Conservation (phyloP, 2,888 invertebrate species). For the Caenorhabditis uteleia region DNA sequence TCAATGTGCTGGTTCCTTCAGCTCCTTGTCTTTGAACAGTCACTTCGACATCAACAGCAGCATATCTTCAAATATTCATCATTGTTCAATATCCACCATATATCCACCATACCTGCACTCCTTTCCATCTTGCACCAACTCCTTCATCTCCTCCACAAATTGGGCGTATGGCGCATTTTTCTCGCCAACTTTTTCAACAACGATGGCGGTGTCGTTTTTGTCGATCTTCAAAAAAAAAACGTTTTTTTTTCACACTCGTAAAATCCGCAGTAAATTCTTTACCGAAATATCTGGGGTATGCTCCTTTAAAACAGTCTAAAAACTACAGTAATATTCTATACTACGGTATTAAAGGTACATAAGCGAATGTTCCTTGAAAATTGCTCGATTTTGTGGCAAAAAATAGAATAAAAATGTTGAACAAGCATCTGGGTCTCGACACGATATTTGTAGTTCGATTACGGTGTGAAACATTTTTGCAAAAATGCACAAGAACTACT, state of each 20-base stretch:
- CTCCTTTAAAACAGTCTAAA: no score
- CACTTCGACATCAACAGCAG: slow-evolving; percentile 69
- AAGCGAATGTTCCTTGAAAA: no score
- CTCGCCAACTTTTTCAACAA: slow-evolving; percentile 69
- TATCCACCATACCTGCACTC: slow-evolving; percentile 64
- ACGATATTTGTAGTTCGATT: no score
- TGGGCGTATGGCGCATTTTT: slow-evolving; percentile 69
- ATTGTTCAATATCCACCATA: not conserved
- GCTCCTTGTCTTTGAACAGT: slow-evolving; percentile 69
- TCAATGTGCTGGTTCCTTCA: slow-evolving; percentile 64
- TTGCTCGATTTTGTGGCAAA: no score
- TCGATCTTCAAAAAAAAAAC: slow-evolving; percentile 57
- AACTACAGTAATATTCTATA: no score
- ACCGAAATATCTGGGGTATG: not conserved
- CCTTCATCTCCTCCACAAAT: slow-evolving; percentile 66
- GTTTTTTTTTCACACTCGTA: no score
- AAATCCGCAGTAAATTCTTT: not conserved
- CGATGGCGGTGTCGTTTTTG: slow-evolving; percentile 69
- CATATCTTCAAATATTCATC: slow-evolving; percentile 51
- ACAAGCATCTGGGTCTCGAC: no score
- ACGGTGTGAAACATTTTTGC: no score
- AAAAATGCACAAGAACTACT: no score
- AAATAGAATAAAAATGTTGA: no score
- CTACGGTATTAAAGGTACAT: no score
- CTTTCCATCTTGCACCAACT: slow-evolving; percentile 65